Base-by-base conservation (phyloP, 2,797 vertebrate genomes). In the Sternarchorhynchus goeldii region DNA sequence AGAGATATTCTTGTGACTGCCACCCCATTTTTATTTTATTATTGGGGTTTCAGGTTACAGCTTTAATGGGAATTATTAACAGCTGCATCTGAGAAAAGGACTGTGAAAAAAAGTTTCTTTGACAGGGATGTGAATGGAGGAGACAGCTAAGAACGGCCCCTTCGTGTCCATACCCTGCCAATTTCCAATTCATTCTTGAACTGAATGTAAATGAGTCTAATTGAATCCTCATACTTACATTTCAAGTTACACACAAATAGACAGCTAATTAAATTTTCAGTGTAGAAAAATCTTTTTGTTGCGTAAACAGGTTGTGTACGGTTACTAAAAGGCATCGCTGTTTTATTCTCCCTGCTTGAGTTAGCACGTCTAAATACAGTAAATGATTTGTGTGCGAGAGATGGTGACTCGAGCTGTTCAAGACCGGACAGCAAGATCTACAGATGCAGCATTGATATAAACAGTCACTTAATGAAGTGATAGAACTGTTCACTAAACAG, bases 401-500 rank as follows among this genome's bases (percentile, higher is more conserved):
- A 62, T 66, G 65, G 69, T 56, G 75, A 25, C 1, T 25, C 76
- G 14, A 29, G 66, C 17, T 77, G 73, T 77, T 67, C 66, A 63
- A 75, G 72, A 73, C 68, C 67, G 73, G 80, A 73, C 31, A 81
- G 81, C 85, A 82, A 80, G 79, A 73, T 70, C 71, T 29, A 45
- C 75, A 18, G 83, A 87, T 88, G 85, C 86, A 83, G 75, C 78
- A 84, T 86, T 84, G 89, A 87, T 86, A 85, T 82, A 89, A 89
- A 87, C 87, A 85, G 79, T 82, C 77, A 69, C 85, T 90, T 89
- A 92, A 88, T 90, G 87, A 85, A 87, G 82, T 60, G 81, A 85
- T 71, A 78, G 86, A 86, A 86, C 89, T 85, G 82, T 84, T 82
- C 85, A 78, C 78, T 73, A 66, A 83, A 86, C 86, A 67, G 81